Base-by-base conservation (phyloP, 2,113 vertebrate species). In the Fregata magnificens region DNA sequence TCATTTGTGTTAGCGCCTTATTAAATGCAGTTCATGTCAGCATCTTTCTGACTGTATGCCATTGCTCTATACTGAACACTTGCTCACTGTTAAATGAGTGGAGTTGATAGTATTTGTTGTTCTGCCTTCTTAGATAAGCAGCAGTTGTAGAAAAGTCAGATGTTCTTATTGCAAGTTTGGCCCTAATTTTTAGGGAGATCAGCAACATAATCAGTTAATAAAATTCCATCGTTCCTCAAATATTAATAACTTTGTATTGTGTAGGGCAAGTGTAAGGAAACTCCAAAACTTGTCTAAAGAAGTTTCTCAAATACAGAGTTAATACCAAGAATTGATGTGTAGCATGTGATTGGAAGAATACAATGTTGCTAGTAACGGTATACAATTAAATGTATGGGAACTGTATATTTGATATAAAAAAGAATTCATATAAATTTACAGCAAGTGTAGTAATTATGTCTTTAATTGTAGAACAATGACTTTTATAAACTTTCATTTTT, bases 1-100 rank as follows among this genome's bases (percentile, higher is more conserved):
- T 97, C 19, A 38, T 95, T 97, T 97, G 74, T 79, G 21, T 86
- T 96, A 82, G 66, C 90, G 42, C 45, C 34, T 90, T 94, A 73
- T 81, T 91, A 89, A 89, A 79, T 76, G 29, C 26, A 63, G 69
- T 83, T 93, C 86, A 53, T 63, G 85, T 94, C 91, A 86, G 74
- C 82, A 58, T 93, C 74, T 97, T 95, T 90, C 74, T 50, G 62
- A 65, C 71, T 90, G 49, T 71, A 12, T 90, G 52, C 53, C 7
- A 21, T 32, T 95, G 62, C 70, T 88, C 16, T 40, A 5, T 45
- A 82, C 32, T 58, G 56, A 84, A 59, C 24, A 32, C 21, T 28
- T 61, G 45, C 83, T 87, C 36, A 58, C 45, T 77, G 16, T 88
- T 80, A 40, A 59, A 21, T 34, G 14, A 49, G 29, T 83, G 38